Percentiles rank a stretch among this genome's conserved stretches.
Conservation (phyloP, 37 sponge, comb jelly and placozoan genomes). For the Cladorhizidae sp. region DNA sequence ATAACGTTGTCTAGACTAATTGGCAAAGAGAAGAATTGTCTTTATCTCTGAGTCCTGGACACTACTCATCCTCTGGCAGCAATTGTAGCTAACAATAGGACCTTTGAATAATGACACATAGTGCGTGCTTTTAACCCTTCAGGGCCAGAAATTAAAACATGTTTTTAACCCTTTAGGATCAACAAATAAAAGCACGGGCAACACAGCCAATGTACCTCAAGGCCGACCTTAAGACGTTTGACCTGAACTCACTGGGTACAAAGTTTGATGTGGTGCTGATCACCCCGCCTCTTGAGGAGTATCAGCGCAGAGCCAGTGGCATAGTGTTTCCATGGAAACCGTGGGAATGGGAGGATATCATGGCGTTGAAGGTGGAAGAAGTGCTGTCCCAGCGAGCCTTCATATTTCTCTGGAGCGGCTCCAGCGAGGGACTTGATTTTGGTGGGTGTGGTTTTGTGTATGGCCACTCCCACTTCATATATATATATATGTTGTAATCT, state of each 20-base stretch:
- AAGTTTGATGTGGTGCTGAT: slow-evolving; percentile 93
- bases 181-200: slow-evolving; percentile 59
- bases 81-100: too few relatives aligned
- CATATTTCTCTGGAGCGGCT: slow-evolving; percentile 95
- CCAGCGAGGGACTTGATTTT: slow-evolving; percentile 85
- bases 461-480: too few relatives aligned
- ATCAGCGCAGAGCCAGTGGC: slow-evolving; percentile 84
- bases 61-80: too few relatives aligned
- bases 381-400: slow-evolving; percentile 79
- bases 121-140: too few relatives aligned
- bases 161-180: slow-evolving; percentile 30
- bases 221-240: slow-evolving; percentile 68
- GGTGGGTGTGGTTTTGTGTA: slow-evolving; percentile 42
- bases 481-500: too few relatives aligned
- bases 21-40: too few relatives aligned
- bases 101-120: too few relatives aligned
- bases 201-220: slow-evolving; percentile 74
- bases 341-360: slow-evolving; percentile 93
- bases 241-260: slow-evolving; percentile 52
- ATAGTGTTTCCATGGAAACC: slow-evolving; percentile 62
- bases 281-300: slow-evolving; percentile 96
- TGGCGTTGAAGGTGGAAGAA: slow-evolving; percentile 83
- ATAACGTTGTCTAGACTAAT: too few relatives aligned
- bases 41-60: too few relatives aligned
- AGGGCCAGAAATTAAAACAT: too few relatives aligned